A percentile compares a stretch with the other conserved stretches of the same genome.
phyloP scores from a whole-genome alignment of 2,113 vertebrate species.

The Nibea albiflora region DNA sequence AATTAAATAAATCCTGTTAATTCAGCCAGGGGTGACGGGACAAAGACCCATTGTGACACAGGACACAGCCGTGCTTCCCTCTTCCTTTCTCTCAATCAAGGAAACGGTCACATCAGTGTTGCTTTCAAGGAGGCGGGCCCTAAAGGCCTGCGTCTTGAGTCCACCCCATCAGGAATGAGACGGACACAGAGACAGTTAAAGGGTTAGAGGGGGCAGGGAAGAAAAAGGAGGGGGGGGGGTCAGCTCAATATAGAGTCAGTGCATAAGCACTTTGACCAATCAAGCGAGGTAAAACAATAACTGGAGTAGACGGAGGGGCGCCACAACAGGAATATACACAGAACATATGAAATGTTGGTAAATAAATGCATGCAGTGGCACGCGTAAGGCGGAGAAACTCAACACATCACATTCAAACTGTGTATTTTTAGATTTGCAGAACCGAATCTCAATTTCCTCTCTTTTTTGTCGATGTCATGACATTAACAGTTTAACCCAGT shows the following conservation, averaged over 20 bases:
- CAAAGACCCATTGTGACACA: slow-evolving; percentile 80
- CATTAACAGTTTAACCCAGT: slow-evolving; percentile 15
- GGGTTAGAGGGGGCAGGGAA: slow-evolving; percentile 24
- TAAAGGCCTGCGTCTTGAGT: slow-evolving; percentile 68
- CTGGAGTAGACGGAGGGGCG: slow-evolving; percentile 25
- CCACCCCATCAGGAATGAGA: slow-evolving; percentile 53
- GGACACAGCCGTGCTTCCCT: slow-evolving; percentile 69
- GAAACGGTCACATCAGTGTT: slow-evolving; percentile 75
- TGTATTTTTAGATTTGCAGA: slow-evolving; percentile 12
- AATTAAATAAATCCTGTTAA: slow-evolving; percentile 83
- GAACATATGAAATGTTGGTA: neutral
- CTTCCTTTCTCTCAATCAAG: slow-evolving; percentile 76
- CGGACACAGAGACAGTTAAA: slow-evolving; percentile 43
- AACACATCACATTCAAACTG: neutral
- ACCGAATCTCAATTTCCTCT: neutral
- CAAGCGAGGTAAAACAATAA: slow-evolving; percentile 61
- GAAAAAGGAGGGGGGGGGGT: slow-evolving; percentile 20
- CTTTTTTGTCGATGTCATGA: slow-evolving; percentile 18
- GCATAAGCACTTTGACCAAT: slow-evolving; percentile 51
- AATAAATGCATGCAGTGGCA: neutral
- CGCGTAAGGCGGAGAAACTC: neutral
- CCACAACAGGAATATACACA: slow-evolving; percentile 35
- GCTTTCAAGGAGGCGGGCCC: slow-evolving; percentile 68
- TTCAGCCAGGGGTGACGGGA: slow-evolving; percentile 74
- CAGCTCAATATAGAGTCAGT: slow-evolving; percentile 30